Evolutionary conservation across 2,888 invertebrate genomes (phyloP).

Genomic region (Steinernema hermaphroditum): DNA sequence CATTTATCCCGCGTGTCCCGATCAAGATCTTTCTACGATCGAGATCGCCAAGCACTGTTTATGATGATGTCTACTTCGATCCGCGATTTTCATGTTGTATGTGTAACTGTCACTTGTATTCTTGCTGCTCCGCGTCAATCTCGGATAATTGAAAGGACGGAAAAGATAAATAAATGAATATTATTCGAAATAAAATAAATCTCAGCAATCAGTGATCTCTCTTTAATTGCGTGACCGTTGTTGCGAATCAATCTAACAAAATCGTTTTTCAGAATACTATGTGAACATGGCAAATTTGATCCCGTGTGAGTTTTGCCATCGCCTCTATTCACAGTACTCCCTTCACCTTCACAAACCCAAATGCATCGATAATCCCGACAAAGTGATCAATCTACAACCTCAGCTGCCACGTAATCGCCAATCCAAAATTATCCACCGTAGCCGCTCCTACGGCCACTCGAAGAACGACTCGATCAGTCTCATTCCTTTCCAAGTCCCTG

Average conservation of each 20-base stretch:
- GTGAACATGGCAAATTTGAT: neutral
- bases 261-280: neutral
- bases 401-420: neutral
- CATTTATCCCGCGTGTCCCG: too few species aligned
- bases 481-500: neutral
- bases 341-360: neutral
- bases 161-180: too few species aligned
- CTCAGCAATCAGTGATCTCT: too few species aligned
- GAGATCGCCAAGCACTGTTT: too few species aligned
- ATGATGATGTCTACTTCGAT: too few species aligned
- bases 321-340: neutral
- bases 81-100: too few species aligned
- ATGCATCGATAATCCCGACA: slow-evolving; percentile 1
- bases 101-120: too few species aligned
- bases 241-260: neutral
- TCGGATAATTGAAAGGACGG: too few species aligned
- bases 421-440: neutral
- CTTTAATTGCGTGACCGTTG: too few species aligned
- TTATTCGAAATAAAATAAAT: too few species aligned
- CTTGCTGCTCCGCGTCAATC: too few species aligned
- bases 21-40: too few species aligned
- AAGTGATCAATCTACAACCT: neutral
- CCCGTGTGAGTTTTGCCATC: neutral
- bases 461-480: neutral
- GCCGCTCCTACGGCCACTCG: neutral